Evolutionary conservation across 2,888 invertebrate species (phyloP).

Genomic region (Tinea pellionella): DNA sequence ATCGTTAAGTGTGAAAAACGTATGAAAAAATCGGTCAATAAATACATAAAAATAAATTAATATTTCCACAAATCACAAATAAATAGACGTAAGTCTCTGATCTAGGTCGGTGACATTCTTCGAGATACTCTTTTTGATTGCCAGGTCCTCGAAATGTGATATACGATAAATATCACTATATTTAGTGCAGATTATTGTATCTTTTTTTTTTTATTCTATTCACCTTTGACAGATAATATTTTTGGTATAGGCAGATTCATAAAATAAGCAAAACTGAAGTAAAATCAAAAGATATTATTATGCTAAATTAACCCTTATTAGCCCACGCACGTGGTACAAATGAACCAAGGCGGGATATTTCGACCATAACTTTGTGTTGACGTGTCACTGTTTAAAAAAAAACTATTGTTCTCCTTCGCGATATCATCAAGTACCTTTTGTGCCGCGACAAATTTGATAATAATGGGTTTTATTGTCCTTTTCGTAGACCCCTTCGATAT

Average conservation of each 20-base stretch:
- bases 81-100: no score
- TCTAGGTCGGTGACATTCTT: no score
- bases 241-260: not conserved
- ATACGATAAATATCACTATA: no score
- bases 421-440: constrained; percentile 11
- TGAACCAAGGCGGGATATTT: constrained; percentile 6
- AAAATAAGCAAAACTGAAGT: not conserved
- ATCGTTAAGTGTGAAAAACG: no score
- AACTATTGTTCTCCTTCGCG: constrained; percentile 12
- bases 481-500: not conserved
- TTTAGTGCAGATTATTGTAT: no score
- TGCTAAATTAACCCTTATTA: constrained; percentile 1
- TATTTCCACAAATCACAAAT: no score
- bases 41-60: no score
- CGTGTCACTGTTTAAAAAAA: constrained; percentile 11
- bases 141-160: no score
- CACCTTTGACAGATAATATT: no score
- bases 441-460: constrained; percentile 13
- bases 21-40: no score
- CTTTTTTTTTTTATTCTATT: no score
- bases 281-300: not conserved
- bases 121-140: no score
- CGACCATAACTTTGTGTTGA: constrained; percentile 10
- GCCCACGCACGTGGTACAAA: constrained; percentile 6
- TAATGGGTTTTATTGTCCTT: constrained; percentile 11